Evolutionary conservation across 2,888 invertebrate genomes (phyloP), one percentile per base, ranked within the genome.

Genomic region (Megalurothrips usitatus): DNA sequence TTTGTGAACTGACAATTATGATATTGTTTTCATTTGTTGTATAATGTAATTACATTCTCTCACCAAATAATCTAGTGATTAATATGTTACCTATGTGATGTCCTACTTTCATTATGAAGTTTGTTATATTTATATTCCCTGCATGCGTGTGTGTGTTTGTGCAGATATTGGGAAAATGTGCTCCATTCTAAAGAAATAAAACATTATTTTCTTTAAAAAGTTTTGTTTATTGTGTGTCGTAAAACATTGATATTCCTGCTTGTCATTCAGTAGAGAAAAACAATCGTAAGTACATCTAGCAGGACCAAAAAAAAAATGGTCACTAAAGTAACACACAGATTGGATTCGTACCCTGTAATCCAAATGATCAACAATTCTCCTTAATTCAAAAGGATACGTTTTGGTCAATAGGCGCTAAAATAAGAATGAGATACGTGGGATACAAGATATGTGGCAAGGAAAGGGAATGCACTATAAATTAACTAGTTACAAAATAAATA

Each of bases 1-100:
- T 58, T 58, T 43, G 34, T 43, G 34, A 6, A 58, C 17, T 58
- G 19, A 58, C 17, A 58, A 14, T n/a, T 58, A 58, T 75, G 68
- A 6, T 75, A 23, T 68, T 23, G 26, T 23, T 75, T 75, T 26
- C 26, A 75, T 26, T 75, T 10, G 23, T 26, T 23, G 26, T 12
- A 75, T 75, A 75, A 26, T 75, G 68, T 68, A 75, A 75, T 23
- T 58, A n/a, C n/a, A 14, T 58, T 58, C n/a, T 75, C 23, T 75
- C 26, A 26, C 68, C 68, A 75, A 75, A 75, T 75, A 75, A 8
- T 75, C 68, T 75, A 75, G 68, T 75, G 68, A 75, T 75, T 8
- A 75, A 75, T 75, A 12, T 75, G 68, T 75, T 23, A 75, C 68
- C 68, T 68, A 23, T 68, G 23, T 68, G 68, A 68, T 23, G 12